phyloP scores from a whole-genome alignment of 2,888 invertebrate genomes.

The Pocota personata region DNA sequence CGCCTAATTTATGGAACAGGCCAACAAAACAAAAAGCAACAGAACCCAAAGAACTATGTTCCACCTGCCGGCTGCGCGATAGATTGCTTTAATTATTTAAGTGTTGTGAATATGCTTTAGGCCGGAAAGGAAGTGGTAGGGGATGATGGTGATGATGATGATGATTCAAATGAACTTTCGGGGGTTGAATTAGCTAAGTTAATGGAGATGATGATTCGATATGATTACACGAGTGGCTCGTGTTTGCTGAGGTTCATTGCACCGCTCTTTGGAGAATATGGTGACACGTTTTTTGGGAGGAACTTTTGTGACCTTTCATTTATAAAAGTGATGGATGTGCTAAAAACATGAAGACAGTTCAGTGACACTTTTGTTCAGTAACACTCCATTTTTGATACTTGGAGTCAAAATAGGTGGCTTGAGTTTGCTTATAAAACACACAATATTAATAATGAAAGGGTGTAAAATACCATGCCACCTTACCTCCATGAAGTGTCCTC shows the following conservation, averaged over 20 bases:
- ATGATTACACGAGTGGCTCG: not conserved
- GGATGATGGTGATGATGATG: not conserved
- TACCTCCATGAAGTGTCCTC: too few relatives aligned
- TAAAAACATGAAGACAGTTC: not conserved
- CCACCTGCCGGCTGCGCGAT: constrained; percentile 28
- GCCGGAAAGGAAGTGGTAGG: not conserved
- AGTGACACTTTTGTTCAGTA: not conserved
- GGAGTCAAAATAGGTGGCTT: too few relatives aligned
- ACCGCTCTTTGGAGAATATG: not conserved
- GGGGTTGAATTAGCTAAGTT: constrained; percentile 13
- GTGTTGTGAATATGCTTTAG: not conserved
- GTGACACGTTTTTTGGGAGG: constrained; percentile 8
- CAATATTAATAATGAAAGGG: too few relatives aligned
- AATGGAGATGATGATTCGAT: constrained; percentile 25
- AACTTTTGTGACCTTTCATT: not conserved
- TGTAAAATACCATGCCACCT: too few relatives aligned
- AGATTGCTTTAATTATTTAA: not conserved
- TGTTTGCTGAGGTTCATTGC: constrained; percentile 4
- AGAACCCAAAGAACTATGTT: constrained; percentile 8
- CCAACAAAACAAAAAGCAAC: not conserved
- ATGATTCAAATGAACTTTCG: constrained; percentile 2
- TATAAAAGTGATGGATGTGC: not conserved
- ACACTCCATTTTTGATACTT: too few relatives aligned
- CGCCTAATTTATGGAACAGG: not conserved
- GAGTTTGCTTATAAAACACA: too few relatives aligned